Evolutionary conservation across 2,888 invertebrate species (phyloP).

Genomic region (Strigamia crassipes): DNA sequence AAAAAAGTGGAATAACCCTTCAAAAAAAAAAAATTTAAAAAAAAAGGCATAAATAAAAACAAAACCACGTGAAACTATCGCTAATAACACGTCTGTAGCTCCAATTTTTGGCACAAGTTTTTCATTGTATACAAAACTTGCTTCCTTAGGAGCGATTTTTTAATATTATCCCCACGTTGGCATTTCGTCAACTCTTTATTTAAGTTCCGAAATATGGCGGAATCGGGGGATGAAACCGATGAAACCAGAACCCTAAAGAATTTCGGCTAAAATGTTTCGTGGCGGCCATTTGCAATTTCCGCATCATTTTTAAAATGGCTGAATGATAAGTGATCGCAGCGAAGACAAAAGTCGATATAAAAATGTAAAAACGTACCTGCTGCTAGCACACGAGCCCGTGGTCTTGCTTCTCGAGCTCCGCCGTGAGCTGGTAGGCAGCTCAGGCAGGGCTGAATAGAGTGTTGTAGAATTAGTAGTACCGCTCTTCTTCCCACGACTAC

Average conservation of each 20-base stretch:
- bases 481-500: conserved; percentile 44
- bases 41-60: neutral
- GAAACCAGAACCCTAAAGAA: too few relatives aligned
- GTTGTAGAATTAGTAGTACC: neutral
- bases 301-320: too few relatives aligned
- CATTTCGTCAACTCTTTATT: neutral
- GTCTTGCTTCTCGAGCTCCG: conserved; percentile 57
- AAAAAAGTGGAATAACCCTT: too few relatives aligned
- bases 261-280: neutral
- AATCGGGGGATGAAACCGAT: too few relatives aligned
- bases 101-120: neutral
- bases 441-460: conserved; percentile 49
- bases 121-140: neutral
- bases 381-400: conserved; percentile 72
- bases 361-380: conserved; percentile 60
- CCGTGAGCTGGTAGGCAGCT: conserved; percentile 51
- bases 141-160: neutral
- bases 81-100: neutral
- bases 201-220: neutral
- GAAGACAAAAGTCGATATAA: neutral
- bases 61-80: neutral
- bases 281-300: neutral
- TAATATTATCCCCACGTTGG: neutral
- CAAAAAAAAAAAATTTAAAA: neutral
- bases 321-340: too few relatives aligned